Evolutionary conservation across 2,888 invertebrate genomes (phyloP).

Genomic region (Cryptus viduatorius): DNA sequence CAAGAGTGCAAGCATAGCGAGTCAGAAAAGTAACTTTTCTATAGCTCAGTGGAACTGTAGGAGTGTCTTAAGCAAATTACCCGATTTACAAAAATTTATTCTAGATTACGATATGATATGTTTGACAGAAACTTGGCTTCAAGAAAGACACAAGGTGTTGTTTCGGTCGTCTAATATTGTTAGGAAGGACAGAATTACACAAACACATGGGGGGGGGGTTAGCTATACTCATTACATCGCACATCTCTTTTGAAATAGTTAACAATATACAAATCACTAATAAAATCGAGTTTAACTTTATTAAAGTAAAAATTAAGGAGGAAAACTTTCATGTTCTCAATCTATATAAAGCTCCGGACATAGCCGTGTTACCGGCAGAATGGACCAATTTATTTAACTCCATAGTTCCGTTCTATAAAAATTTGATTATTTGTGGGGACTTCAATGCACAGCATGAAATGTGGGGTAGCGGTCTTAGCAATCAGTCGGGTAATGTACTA

Average conservation of each 20-base stretch:
- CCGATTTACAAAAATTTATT: slow-evolving; percentile 1
- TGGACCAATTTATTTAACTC: background rate
- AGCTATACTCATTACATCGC: background rate
- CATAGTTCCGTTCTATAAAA: background rate
- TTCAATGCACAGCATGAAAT: slow-evolving; percentile 27
- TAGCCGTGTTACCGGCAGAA: background rate
- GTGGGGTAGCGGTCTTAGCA: slow-evolving; percentile 20
- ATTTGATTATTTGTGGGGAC: slow-evolving; percentile 29
- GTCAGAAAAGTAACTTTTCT: background rate
- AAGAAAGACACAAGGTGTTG: background rate
- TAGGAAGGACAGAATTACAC: background rate
- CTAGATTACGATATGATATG: slow-evolving; percentile 3
- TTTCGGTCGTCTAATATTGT: background rate
- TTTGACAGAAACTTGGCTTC: slow-evolving; percentile 18
- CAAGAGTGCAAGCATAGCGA: background rate
- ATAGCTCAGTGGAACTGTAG: slow-evolving; percentile 25
- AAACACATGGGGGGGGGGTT: slow-evolving; percentile 3
- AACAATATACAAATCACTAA: background rate
- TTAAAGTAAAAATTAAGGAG: background rate
- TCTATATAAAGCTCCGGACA: background rate
- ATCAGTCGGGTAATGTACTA: background rate
- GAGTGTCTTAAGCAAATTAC: background rate
- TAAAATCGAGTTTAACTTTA: background rate
- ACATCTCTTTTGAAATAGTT: background rate
- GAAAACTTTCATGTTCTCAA: background rate